A percentile compares a stretch with the other conserved stretches of the same genome.
These are phyloP conservation scores for Ascaphus truei DNA, from an alignment of 2,113 vertebrate species.

Conservation along the genomic window DNA sequence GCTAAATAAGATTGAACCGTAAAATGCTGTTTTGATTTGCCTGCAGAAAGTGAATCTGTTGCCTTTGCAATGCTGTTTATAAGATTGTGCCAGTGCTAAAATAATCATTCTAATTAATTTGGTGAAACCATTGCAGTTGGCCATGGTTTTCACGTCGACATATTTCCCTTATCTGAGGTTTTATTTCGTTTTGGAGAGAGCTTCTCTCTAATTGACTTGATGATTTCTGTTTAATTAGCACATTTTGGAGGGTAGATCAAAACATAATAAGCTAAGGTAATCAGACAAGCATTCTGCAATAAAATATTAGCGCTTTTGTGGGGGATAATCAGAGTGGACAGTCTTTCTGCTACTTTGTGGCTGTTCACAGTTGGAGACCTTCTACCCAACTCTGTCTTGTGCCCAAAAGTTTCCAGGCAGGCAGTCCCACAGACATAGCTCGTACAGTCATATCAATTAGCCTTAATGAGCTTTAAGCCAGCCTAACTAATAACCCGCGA, in stretches of 20 bases:
- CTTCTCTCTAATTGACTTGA: constrained; percentile 62
- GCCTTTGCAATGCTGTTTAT: too few relatives aligned
- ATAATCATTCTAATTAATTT: not conserved
- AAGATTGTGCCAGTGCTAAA: not conserved
- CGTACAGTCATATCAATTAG: constrained; percentile 41
- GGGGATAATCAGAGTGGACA: constrained; percentile 59
- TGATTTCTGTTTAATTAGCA: constrained; percentile 69
- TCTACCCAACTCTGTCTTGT: constrained; percentile 41
- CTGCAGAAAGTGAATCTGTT: too few relatives aligned
- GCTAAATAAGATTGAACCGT: too few relatives aligned
- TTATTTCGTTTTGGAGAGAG: constrained; percentile 56
- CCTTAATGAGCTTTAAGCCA: constrained; percentile 47
- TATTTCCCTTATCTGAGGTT: constrained; percentile 41
- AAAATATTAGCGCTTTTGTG: constrained; percentile 58
- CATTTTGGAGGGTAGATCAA: constrained; percentile 61
- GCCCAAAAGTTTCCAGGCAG: constrained; percentile 42
- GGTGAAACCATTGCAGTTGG: constrained; percentile 40
- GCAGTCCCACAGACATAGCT: constrained; percentile 35
- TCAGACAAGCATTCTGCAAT: constrained; percentile 56
- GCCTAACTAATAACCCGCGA: constrained; percentile 33
- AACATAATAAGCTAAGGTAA: constrained; percentile 58
- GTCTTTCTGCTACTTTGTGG: constrained; percentile 51
- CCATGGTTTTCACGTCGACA: constrained; percentile 44
- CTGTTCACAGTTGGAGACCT: constrained; percentile 49
- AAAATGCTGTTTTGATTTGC: too few relatives aligned